Evolutionary conservation across 2,797 vertebrate species (phyloP), one percentile per base, ranked within the genome.

Genomic region (Sebastes cheni): DNA sequence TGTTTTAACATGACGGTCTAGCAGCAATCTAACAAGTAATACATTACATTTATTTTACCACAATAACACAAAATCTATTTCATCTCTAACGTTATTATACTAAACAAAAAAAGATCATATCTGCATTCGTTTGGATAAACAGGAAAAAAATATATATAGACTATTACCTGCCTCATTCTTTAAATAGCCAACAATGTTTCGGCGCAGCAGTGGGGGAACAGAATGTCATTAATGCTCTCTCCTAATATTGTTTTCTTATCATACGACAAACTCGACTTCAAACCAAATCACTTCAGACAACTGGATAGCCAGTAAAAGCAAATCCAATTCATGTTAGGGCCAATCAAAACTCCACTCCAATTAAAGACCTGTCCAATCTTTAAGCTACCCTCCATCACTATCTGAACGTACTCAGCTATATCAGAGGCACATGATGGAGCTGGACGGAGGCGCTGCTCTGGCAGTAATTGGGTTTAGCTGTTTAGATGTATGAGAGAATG

Each of bases 401-500:
- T 65, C n/a, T 74, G 72, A 84, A 83, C 58, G 73, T 83, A 85
- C 81, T 84, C 72, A 50, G 81, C 84, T 86, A 10, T 14, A 83
- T 88, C 82, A 84, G 73, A 74, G 79, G 77, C 72, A 2, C 59
- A 67, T 36, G 71, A 30, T 25, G 80, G 9, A 79, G 86, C 73
- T 56, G 80, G 75, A 75, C n/a, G 52, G 58, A 84, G 84, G 81
- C 62, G 71, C 89, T 65, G 74, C 84, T 66, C 62, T 58, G 70
- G 62, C 84, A 58, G 86, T 92, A 90, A 93, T 92, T 86, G 86
- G 83, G 86, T 93, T 91, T 86, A 72, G 85, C 80, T 89, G 88
- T 87, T 90, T 86, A 73, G 90, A 89, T 88, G 80, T 75, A 88
- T 78, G 86, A 81, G 72, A 32, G 73, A 74, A 79, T 9, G 70